phyloP scores from a whole-genome alignment of 2,113 vertebrate genomes.

The Albula goreensis region DNA sequence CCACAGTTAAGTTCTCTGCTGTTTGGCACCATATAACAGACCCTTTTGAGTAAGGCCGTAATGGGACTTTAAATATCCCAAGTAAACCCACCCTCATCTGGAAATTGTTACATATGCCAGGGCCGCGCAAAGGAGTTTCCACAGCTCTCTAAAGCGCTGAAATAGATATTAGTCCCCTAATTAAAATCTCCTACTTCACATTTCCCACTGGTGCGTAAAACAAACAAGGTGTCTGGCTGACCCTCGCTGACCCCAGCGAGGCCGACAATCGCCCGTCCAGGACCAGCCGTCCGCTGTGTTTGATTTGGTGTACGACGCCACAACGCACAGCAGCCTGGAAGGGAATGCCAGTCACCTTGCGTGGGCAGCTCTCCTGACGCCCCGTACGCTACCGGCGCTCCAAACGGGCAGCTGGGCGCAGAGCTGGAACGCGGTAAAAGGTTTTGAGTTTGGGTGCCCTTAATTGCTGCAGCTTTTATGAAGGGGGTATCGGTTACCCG shows the following conservation, averaged over 20 bases:
- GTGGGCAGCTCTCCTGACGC: background rate
- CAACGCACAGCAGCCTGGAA: background rate
- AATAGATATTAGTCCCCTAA: slow-evolving; percentile 42
- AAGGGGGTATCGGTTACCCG: slow-evolving; percentile 18
- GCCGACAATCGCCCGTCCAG: background rate
- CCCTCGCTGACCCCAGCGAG: background rate
- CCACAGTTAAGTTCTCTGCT: slow-evolving; percentile 49
- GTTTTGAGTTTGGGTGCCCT: background rate
- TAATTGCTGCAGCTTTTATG: slow-evolving; percentile 18
- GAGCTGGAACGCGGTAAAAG: background rate
- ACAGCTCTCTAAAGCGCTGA: slow-evolving; percentile 38
- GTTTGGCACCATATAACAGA: slow-evolving; percentile 38
- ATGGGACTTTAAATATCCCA: slow-evolving; percentile 40
- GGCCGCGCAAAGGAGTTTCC: slow-evolving; percentile 11
- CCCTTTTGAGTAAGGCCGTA: slow-evolving; percentile 44
- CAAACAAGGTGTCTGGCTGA: background rate
- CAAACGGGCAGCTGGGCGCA: background rate
- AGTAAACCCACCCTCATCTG: slow-evolving; percentile 58
- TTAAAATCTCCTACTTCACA: slow-evolving; percentile 27
- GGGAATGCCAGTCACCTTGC: background rate
- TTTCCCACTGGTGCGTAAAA: background rate
- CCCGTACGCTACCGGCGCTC: background rate
- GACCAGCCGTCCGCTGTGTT: background rate
- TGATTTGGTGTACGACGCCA: background rate
- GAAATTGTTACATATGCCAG: slow-evolving; percentile 51